Percentiles rank a stretch among this genome's conserved stretches.
Evolutionary conservation across 2,113 vertebrate species (phyloP).

Genomic region (Rhinichthys klamathensis): DNA sequence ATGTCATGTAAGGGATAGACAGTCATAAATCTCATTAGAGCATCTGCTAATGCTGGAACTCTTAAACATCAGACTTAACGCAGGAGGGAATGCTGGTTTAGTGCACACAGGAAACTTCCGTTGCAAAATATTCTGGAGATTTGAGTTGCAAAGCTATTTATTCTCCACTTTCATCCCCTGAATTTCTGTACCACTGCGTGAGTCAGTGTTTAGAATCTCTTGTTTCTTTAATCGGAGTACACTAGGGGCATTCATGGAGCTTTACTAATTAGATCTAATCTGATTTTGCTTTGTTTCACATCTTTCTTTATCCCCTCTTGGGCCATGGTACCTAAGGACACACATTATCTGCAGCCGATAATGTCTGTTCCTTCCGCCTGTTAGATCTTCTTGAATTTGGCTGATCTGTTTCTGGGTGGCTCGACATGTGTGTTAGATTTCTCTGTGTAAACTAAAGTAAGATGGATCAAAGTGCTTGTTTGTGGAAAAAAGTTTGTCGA

Average conservation of each 20-base stretch:
- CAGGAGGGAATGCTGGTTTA: conserved; percentile 17
- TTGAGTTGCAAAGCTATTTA: background rate
- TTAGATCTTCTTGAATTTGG: conserved; percentile 19
- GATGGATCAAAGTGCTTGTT: background rate
- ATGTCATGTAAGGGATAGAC: conserved; percentile 58
- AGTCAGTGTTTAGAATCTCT: conserved; percentile 26
- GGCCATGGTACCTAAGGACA: background rate
- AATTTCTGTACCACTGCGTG: conserved; percentile 15
- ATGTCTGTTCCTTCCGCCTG: conserved; percentile 18
- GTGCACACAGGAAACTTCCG: background rate
- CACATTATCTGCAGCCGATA: conserved; percentile 15
- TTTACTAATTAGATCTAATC: conserved; percentile 47
- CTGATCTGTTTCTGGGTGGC: background rate
- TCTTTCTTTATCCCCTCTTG: conserved; percentile 11
- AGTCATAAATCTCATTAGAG: conserved; percentile 68
- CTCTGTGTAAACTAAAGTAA: background rate
- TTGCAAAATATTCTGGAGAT: conserved; percentile 9
- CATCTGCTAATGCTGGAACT: conserved; percentile 53
- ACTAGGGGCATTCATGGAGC: conserved; percentile 21
- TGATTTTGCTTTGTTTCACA: conserved; percentile 42
- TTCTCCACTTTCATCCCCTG: background rate
- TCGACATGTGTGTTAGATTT: background rate
- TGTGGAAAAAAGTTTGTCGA: background rate
- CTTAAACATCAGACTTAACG: conserved; percentile 33
- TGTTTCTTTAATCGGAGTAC: conserved; percentile 30